Evolutionary conservation across 1,140 invertebrate species (phyloP), one percentile per base, ranked within the genome.

Genomic region (Tetraneura akinire): DNA sequence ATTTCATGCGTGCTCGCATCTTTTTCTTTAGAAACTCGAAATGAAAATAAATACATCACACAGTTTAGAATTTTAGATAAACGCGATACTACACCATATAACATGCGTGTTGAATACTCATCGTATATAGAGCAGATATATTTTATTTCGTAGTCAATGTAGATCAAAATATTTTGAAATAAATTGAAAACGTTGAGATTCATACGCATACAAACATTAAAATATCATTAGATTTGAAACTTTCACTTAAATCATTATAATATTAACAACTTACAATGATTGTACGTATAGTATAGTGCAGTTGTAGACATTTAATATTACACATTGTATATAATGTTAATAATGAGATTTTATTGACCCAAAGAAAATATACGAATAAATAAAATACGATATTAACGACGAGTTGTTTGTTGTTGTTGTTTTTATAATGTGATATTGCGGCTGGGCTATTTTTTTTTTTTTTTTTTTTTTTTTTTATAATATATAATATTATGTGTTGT

Each of bases 171-270:
- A 51, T 71, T 29, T 71, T 29, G 3, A 51, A 71, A 71, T 49
- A 49, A 71, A 71, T 71, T 23, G 16, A 71, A 71, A 51, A 71
- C 29, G 26, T 49, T 49, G 1, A 49, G 45, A 49, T 70, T 23
- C 16, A 26, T 23, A 32, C 13, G 66, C 18, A 29, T 49, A 71
- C 6, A 49, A 26, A 29, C 68, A 57, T 78, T 60, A 78, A 78
- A 78, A 78, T 45, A 29, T 60, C 74, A 47, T 78, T 78, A 78
- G 26, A 18, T 47, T 47, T 55, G 14, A 60, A 78, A 78, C 55
- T 78, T 78, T 78, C 74, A 29, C 74, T 47, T n/a, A 42, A 78
- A 29, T 26, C 3, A 18, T 78, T 18, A 29, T 60, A 16, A 57
- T 42, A 55, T 53, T n/a, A 14, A 13, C 10, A 13, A 47, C 13